Evolutionary conservation across 1,140 invertebrate species (phyloP).

Genomic region (Apis mellifera): Amel_HAv3.1 CM009932.2:9615501-9616000

Average conservation of each 20-base stretch:
- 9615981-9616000: constrained; percentile 33
- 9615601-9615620: constrained; percentile 10
- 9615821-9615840: not conserved
- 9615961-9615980: not conserved
- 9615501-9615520: not conserved
- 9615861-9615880: not conserved
- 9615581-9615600: not conserved
- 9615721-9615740: not conserved
- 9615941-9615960: not conserved
- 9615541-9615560: not conserved
- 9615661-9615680: not conserved
- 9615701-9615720: too few relatives aligned
- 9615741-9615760: not conserved
- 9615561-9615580: not conserved
- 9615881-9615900: not conserved
- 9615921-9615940: constrained; percentile 1
- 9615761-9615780: not conserved
- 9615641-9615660: constrained; percentile 37
- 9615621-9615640: constrained; percentile 16
- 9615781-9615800: not conserved
- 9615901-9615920: not conserved
- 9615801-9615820: not conserved
- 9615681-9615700: not conserved
- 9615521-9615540: not conserved
- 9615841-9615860: not conserved